phyloP scores from a whole-genome alignment of 1,140 invertebrate species.

The Drosophila hydei region DNA sequence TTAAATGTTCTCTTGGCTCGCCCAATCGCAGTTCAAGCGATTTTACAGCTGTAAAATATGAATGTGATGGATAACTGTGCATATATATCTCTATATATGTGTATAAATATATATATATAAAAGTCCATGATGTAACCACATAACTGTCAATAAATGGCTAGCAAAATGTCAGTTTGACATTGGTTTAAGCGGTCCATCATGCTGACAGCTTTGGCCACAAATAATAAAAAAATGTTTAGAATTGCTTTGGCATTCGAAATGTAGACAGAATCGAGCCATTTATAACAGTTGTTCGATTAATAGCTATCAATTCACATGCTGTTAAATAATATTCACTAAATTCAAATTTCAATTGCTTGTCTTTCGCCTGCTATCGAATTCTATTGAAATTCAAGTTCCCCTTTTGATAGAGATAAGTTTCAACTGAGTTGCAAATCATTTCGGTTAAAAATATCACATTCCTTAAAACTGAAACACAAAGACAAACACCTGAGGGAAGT shows the following conservation, averaged over 20 bases:
- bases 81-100: neutral
- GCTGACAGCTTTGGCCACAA: too few species aligned
- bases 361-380: too few species aligned
- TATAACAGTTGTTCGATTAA: too few species aligned
- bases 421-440: slow-evolving; percentile 6
- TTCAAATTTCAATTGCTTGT: too few species aligned
- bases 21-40: slow-evolving; percentile 52
- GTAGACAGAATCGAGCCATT: too few species aligned
- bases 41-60: slow-evolving; percentile 12
- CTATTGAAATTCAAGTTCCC: too few species aligned
- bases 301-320: too few species aligned
- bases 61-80: slow-evolving; percentile 12
- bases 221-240: too few species aligned
- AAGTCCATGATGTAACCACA: slow-evolving; percentile 10
- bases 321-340: too few species aligned
- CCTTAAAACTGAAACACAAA: neutral
- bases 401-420: neutral
- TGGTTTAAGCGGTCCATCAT: slow-evolving; percentile 6
- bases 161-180: slow-evolving; percentile 40
- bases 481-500: neutral
- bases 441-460: neutral
- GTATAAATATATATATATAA: too few species aligned
- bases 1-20: slow-evolving; percentile 43
- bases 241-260: too few species aligned
- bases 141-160: slow-evolving; percentile 11